Base-by-base conservation (phyloP, 2,888 invertebrate genomes). In the Caenorhabditis sp. region DNA sequence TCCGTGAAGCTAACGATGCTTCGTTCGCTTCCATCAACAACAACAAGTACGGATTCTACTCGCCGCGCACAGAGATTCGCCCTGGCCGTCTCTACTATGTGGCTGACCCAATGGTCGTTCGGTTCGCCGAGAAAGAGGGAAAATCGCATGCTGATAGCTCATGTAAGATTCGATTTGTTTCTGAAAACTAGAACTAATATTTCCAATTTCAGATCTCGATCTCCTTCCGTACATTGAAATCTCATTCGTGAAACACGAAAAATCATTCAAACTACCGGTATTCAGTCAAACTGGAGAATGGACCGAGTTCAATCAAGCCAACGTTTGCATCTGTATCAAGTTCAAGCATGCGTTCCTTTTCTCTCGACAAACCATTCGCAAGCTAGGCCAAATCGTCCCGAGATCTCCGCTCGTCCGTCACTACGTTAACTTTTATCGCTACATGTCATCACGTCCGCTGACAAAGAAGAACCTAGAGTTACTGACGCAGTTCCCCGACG, bases 141-240 rank as follows among this genome's bases (percentile, higher is more conserved):
- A 64, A 72, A 58, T 58, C 56, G 6, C 67, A 77, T 20, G 67
- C 76, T 4, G 71, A 81, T 24, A 56, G 55, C n/a, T 61, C 55
- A 8, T 44, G 67, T 68, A 26, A 47, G 51, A 0, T 24, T 2
- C 40, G 40, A 2, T 11, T 11, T 40, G 4, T 32, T 32, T 32
- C 32, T 6, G 9, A 9, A 32, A 32, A 47, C 20, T 47, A 18
- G 9, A 47, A 47, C n/a, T 18, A 18, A 5, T 37, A 26, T 28
- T n/a, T n/a, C n/a, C n/a, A n/a, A n/a, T n/a, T n/a, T n/a, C 67
- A 80, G 82, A 84, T 62, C 65, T 82, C 37, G 68, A 72, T 11
- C 26, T 68, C 4, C 47, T 85, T 20, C 83, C 85, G 2, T 71
- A 79, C 60, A 24, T 84, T 24, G 85, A 86, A 61, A 35, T 86